Evolutionary conservation across 1,140 invertebrate species (phyloP).

Genomic region (Ceratitis capitata): DNA sequence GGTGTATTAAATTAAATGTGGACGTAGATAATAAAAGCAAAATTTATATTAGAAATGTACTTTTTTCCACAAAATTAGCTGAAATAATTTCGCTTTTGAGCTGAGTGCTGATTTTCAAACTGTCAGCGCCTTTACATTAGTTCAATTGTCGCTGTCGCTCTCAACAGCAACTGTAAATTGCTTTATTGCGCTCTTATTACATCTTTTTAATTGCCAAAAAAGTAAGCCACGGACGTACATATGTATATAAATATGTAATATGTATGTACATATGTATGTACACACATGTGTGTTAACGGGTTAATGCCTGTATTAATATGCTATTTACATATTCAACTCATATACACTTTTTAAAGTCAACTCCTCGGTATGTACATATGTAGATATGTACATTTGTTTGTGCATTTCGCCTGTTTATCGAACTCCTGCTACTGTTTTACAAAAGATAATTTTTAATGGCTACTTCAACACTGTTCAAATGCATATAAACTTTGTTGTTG

Average conservation of each 20-base stretch:
- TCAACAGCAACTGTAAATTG: neutral
- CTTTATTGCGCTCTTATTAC: neutral
- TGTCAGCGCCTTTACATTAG: neutral
- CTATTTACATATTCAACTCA: neutral
- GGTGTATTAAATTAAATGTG: neutral
- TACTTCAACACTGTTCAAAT: neutral
- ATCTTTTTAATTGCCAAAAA: neutral
- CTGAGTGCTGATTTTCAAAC: neutral
- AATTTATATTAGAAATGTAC: neutral
- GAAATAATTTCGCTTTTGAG: neutral
- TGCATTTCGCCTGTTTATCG: neutral
- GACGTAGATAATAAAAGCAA: neutral
- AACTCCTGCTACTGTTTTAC: neutral
- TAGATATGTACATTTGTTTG: neutral
- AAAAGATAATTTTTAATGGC: neutral
- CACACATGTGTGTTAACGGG: neutral
- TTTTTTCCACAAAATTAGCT: neutral
- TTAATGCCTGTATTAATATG: neutral
- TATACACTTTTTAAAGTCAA: neutral
- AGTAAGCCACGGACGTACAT: neutral
- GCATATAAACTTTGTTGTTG: neutral
- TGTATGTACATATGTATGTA: neutral
- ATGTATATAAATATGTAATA: neutral
- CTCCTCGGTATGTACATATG: neutral
- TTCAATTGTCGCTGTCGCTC: neutral